Evolutionary conservation across 1,140 invertebrate genomes (phyloP).

Genomic region (Atta texana): DNA sequence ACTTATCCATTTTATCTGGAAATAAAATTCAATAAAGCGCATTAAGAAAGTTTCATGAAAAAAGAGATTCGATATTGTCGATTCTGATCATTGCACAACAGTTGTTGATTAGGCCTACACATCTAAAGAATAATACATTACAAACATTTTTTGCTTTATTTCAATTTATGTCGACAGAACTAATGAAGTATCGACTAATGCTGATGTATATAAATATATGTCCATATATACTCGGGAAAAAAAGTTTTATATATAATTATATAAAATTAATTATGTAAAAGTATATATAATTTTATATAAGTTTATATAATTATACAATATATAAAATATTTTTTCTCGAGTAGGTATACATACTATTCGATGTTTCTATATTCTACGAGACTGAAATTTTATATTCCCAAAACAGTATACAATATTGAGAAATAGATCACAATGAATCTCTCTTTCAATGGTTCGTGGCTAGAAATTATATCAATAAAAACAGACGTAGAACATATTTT

Average conservation of each 20-base stretch:
- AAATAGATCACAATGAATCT: not conserved
- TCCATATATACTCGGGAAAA: too few relatives aligned
- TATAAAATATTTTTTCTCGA: too few relatives aligned
- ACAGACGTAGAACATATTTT: slow-evolving; percentile 23
- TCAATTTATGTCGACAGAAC: not conserved
- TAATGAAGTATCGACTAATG: not conserved
- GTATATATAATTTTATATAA: too few relatives aligned
- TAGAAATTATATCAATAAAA: not conserved
- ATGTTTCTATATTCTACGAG: not conserved
- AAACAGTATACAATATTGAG: not conserved
- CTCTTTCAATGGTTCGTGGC: not conserved
- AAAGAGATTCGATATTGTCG: not conserved
- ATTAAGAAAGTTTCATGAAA: not conserved
- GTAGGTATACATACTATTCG: not conserved
- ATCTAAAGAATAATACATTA: not conserved
- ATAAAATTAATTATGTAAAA: too few relatives aligned
- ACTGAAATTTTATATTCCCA: slow-evolving; percentile 8
- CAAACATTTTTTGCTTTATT: not conserved
- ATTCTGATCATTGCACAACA: not conserved
- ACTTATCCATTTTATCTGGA: not conserved
- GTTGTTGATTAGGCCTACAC: not conserved
- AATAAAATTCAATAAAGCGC: not conserved
- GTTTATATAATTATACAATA: too few relatives aligned
- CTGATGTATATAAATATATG: not conserved
- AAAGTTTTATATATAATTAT: too few relatives aligned